phyloP scores from a whole-genome alignment of 2,888 invertebrate genomes.

The Abscondita cerata region DNA sequence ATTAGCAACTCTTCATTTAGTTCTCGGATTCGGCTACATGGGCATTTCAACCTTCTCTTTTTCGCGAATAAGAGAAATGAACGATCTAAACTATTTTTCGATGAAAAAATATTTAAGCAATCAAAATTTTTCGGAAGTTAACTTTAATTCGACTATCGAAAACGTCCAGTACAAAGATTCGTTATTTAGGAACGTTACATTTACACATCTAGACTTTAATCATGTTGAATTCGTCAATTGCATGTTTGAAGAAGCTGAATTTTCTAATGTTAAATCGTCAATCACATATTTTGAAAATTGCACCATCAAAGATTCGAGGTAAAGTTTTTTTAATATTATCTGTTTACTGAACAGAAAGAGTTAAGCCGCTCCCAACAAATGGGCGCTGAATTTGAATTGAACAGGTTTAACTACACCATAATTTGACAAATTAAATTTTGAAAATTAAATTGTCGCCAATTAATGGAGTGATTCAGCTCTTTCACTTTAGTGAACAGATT shows the following conservation, averaged over 20 bases:
- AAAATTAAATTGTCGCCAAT: no score
- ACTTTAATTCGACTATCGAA: constrained; percentile 69
- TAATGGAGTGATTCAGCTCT: no score
- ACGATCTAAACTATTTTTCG: constrained; percentile 53
- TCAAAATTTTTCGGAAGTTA: constrained; percentile 46
- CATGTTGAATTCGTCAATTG: constrained; percentile 77
- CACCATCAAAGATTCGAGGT: constrained; percentile 70
- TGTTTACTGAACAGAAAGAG: no score
- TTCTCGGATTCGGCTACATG: constrained; percentile 61
- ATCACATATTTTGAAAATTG: constrained; percentile 70
- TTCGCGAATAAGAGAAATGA: constrained; percentile 59
- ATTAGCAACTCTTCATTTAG: constrained; percentile 66
- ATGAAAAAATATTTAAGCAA: constrained; percentile 46
- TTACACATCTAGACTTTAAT: constrained; percentile 72
- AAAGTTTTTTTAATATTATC: constrained; percentile 33
- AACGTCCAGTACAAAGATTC: constrained; percentile 69
- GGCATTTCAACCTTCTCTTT: constrained; percentile 65
- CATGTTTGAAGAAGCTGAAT: constrained; percentile 71
- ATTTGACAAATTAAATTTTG: no score
- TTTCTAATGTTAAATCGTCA: constrained; percentile 75
- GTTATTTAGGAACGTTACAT: constrained; percentile 69
- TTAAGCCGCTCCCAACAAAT: no score
- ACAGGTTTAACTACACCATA: no score
- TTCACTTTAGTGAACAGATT: no score
- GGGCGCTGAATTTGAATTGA: no score